Percentiles rank a stretch among this genome's conserved stretches.
Conservation (phyloP, 1,140 invertebrate genomes). For the Gonioctena quinquepunctata region DNA sequence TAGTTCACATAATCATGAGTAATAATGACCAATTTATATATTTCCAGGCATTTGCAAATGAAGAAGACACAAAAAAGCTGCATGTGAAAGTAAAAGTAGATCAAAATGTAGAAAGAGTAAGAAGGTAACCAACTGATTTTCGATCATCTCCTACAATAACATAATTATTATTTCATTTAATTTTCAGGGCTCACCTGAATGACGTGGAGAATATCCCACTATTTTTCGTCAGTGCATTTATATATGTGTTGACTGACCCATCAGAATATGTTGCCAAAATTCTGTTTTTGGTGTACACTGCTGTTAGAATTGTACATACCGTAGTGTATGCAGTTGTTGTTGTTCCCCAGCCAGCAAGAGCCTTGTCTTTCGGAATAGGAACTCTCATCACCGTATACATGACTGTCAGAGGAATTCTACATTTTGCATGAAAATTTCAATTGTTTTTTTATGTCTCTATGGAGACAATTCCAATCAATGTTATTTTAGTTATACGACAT, state of each 20-base stretch:
- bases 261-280: constrained; percentile 56
- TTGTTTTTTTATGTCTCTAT: too few relatives aligned
- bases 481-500: too few relatives aligned
- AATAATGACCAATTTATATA: not conserved
- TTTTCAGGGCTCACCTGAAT: constrained; percentile 57
- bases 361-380: constrained; percentile 56
- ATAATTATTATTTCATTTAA: not conserved
- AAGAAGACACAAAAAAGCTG: constrained; percentile 52
- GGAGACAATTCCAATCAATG: too few relatives aligned
- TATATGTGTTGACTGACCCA: constrained; percentile 68
- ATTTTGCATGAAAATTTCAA: not conserved
- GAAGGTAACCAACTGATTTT: constrained; percentile 29
- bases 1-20: too few relatives aligned
- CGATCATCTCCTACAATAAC: not conserved
- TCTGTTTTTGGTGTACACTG: constrained; percentile 65
- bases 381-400: constrained; percentile 57
- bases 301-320: constrained; percentile 66
- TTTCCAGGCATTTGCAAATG: constrained; percentile 57
- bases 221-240: constrained; percentile 65
- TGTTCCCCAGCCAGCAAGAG: constrained; percentile 63
- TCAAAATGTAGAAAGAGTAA: constrained; percentile 55
- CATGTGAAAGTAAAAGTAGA: constrained; percentile 49
- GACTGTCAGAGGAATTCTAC: constrained; percentile 35
- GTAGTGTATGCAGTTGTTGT: constrained; percentile 65
- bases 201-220: constrained; percentile 76